Percentiles rank a stretch among this genome's conserved stretches.
These are phyloP conservation scores for Mormyrus lacerda DNA, from an alignment of 2,113 vertebrate species.

Conservation along the genomic window DNA sequence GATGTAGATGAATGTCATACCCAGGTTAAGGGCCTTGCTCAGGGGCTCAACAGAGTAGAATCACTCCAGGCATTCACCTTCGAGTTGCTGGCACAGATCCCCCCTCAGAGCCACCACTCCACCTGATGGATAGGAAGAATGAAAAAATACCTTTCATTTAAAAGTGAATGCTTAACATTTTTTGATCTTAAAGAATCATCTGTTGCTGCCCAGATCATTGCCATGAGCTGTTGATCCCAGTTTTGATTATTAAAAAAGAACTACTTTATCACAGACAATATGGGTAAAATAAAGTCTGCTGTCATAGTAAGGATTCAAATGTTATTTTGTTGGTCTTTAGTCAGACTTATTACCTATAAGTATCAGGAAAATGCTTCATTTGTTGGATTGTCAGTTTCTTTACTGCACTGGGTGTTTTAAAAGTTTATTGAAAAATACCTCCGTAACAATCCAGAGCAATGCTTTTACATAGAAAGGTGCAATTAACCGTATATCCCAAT, in stretches of 20 bases:
- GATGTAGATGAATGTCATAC: too few relatives aligned
- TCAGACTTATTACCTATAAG: neutral
- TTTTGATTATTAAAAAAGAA: neutral
- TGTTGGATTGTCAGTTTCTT: neutral
- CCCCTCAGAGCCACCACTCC: too few relatives aligned
- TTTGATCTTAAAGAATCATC: neutral
- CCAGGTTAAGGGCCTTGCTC: too few relatives aligned
- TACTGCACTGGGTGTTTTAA: neutral
- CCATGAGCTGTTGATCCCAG: neutral
- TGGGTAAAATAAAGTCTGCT: neutral
- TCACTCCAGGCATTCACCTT: too few relatives aligned
- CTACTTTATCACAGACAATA: neutral
- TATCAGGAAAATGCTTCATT: neutral
- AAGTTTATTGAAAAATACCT: neutral
- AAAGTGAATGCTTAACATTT: neutral
- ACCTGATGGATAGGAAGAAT: neutral
- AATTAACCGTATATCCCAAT: neutral
- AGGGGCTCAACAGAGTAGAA: too few relatives aligned
- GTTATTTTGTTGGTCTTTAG: neutral
- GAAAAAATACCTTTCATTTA: neutral
- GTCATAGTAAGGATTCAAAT: neutral
- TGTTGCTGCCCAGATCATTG: neutral
- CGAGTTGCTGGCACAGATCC: too few relatives aligned
- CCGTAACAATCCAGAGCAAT: neutral
- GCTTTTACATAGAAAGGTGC: neutral